phyloP scores from a whole-genome alignment of 2,888 invertebrate genomes.

The Sialis lutaria region DNA sequence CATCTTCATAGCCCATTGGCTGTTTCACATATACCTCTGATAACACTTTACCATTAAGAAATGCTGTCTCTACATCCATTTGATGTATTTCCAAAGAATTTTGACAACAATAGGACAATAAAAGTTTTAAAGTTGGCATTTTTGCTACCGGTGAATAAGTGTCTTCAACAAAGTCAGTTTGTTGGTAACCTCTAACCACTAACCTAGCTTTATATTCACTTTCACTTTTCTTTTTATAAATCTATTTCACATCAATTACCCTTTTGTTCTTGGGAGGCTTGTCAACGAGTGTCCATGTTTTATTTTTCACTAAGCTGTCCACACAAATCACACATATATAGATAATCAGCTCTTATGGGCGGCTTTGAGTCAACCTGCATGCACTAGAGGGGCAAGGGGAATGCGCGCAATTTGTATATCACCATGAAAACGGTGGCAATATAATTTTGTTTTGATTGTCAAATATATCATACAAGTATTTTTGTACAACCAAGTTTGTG shows the following conservation, averaged over 20 bases:
- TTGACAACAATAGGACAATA: constrained; percentile 5
- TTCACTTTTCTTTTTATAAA: background rate
- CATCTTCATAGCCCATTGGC: constrained; percentile 9
- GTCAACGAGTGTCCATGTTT: background rate
- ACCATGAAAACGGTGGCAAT: too few relatives aligned
- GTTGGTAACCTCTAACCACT: constrained; percentile 2
- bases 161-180: background rate
- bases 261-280: background rate
- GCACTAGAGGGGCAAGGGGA: too few relatives aligned
- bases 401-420: too few relatives aligned
- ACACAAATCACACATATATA: too few relatives aligned
- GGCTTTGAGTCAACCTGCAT: too few relatives aligned
- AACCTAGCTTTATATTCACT: background rate
- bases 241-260: background rate
- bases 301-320: background rate
- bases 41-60: constrained; percentile 8
- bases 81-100: constrained; percentile 9
- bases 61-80: constrained; percentile 10
- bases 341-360: too few relatives aligned
- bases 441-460: too few relatives aligned
- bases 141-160: constrained; percentile 2
- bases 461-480: too few relatives aligned
- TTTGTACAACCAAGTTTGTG: too few relatives aligned
- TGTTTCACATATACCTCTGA: constrained; percentile 10
- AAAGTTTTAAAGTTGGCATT: constrained; percentile 2